phyloP scores from a whole-genome alignment of 2,113 vertebrate genomes.

The Aepyceros melampus region DNA sequence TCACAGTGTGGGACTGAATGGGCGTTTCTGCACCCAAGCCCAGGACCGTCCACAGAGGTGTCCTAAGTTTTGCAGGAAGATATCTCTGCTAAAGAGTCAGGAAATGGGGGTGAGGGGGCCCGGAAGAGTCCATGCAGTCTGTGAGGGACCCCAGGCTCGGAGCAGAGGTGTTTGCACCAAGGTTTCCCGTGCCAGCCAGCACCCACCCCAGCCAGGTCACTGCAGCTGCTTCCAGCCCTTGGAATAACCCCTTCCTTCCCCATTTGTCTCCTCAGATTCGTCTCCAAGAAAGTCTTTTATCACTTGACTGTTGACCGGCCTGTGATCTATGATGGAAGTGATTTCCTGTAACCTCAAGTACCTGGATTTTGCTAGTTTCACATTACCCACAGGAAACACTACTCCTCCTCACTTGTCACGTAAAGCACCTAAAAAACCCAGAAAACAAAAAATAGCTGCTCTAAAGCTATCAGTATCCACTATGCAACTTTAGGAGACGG shows the following conservation, averaged over 20 bases:
- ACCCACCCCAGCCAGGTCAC: background rate
- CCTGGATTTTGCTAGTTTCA: conserved; percentile 19
- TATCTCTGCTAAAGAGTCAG: background rate
- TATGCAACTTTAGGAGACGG: conserved; percentile 44
- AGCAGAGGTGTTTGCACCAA: background rate
- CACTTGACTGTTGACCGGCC: conserved; percentile 88
- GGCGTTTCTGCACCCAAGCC: background rate
- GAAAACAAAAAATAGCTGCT: background rate
- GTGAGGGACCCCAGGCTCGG: background rate
- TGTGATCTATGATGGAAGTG: conserved; percentile 89
- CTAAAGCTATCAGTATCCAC: conserved; percentile 29
- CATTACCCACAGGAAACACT: conserved; percentile 71
- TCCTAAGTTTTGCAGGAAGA: background rate
- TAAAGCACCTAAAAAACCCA: conserved; percentile 48
- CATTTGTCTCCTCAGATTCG: conserved; percentile 85
- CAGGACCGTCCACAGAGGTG: background rate
- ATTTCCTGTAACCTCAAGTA: conserved; percentile 79
- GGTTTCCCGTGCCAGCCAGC: background rate
- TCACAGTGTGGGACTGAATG: background rate
- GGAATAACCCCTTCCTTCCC: background rate
- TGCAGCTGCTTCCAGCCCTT: background rate
- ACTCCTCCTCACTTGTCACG: conserved; percentile 65
- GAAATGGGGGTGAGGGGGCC: background rate
- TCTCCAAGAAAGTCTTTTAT: conserved; percentile 95
- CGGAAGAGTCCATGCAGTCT: background rate